Evolutionary conservation across 2,888 invertebrate species (phyloP).

Genomic region (Seira ritae): DNA sequence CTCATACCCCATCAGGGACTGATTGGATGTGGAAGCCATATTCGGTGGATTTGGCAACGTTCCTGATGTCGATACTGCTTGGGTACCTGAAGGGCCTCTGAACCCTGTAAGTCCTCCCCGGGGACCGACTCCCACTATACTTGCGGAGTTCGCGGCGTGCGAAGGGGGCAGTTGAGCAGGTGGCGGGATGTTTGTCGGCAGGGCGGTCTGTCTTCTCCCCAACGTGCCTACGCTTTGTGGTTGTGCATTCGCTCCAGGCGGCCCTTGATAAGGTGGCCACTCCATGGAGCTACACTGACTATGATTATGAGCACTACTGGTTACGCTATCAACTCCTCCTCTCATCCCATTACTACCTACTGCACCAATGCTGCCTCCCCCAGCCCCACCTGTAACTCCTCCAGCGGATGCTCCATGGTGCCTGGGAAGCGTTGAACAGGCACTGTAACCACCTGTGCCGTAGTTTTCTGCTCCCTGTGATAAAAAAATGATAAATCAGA

Average conservation of each 20-base stretch:
- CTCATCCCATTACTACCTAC: conserved; percentile 59
- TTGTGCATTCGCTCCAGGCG: conserved; percentile 44
- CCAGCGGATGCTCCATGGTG: conserved; percentile 61
- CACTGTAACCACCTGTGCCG: conserved; percentile 67
- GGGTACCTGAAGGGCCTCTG: conserved; percentile 38
- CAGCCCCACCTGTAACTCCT: conserved; percentile 35
- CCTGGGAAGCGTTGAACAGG: conserved; percentile 72
- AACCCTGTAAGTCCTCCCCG: conserved; percentile 56
- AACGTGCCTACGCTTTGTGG: conserved; percentile 44
- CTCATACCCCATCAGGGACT: conserved; percentile 68
- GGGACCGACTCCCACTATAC: conserved; percentile 55
- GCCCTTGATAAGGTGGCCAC: conserved; percentile 72
- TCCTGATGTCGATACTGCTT: conserved; percentile 17
- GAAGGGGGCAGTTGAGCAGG: conserved; percentile 57
- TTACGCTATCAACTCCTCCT: conserved; percentile 65
- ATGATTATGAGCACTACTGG: conserved; percentile 58
- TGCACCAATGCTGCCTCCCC: conserved; percentile 43
- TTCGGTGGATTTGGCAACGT: conserved; percentile 29
- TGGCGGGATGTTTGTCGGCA: conserved; percentile 65
- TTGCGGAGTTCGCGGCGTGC: conserved; percentile 29
- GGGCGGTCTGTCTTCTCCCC: conserved; percentile 56
- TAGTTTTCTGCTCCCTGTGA: conserved; percentile 71
- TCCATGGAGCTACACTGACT: conserved; percentile 67
- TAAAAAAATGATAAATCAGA: conserved; percentile 43
- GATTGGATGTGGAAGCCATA: conserved; percentile 62